Evolutionary conservation across 2,113 vertebrate genomes (phyloP), one percentile per base, ranked within the genome.

Genomic region (Gila orcuttii): DNA sequence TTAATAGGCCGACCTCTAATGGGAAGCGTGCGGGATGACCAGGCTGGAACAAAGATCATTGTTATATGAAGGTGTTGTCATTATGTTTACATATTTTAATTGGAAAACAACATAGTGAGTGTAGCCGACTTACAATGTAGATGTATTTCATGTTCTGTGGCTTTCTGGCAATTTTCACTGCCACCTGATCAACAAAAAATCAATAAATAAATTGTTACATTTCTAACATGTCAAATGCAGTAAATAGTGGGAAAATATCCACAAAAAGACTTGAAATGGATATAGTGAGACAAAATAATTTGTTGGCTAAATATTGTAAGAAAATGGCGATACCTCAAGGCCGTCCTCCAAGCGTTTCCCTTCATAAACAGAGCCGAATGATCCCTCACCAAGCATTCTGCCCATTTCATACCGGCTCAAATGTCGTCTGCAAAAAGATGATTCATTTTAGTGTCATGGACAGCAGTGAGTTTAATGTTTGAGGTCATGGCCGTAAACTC

Each of bases 331-430:
- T 28, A 64, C 62, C 25, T 64, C 25, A 28, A 66, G 62, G 62
- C 62, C 62, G 31, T 66, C 62, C 62, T 66, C 9, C 4, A 64
- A 28, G 25, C 12, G 9, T 28, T 28, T 64, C 11, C 25, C 62
- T 66, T 66, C 25, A 13, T 31, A 64, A 13, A 31, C 62, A 2
- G 62, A 31, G 12, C 62, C 62, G 4, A 15, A 64, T 28, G 25
- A 25, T 64, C 62, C 25, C 62, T 64, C 62, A 31, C 62, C 62
- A 66, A 66, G 62, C 62, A 31, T 66, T 66, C 62, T 66, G 25
- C 25, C 25, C 4, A 66, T 64, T 64, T 64, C 12, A 31, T 64
- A 64, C 12, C 5, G 25, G 0, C 25, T 64, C 12, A 31, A 28
- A 64, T 64, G 12, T 15, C n/a, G 13, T 31, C 60, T 28, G 60